phyloP scores from a whole-genome alignment of 2,888 invertebrate species.

The Hydroisotoma schaefferi region DNA sequence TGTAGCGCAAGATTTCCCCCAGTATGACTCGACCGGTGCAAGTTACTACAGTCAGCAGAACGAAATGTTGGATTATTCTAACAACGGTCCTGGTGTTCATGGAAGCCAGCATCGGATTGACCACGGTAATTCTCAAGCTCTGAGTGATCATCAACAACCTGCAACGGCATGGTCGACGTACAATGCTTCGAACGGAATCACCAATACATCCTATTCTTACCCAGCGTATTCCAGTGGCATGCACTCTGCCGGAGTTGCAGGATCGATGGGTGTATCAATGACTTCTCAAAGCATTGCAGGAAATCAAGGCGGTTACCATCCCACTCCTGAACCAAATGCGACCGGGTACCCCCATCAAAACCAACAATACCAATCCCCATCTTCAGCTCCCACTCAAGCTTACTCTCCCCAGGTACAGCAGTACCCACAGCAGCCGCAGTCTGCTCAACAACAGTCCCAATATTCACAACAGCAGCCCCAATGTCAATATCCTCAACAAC shows the following conservation, averaged over 20 bases:
- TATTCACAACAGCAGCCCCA: slow-evolving; percentile 13
- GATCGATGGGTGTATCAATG: slow-evolving; percentile 1
- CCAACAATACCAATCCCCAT: not conserved
- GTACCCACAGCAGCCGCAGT: not conserved
- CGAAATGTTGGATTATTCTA: not conserved
- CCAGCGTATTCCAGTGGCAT: not conserved
- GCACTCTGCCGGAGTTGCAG: not conserved
- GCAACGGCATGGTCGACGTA: not conserved
- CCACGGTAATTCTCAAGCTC: not conserved
- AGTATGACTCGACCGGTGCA: not conserved
- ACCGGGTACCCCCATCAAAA: too few relatives aligned
- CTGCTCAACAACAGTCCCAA: not conserved
- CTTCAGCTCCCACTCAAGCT: not conserved
- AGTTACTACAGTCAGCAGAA: not conserved
- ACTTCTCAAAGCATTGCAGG: not conserved
- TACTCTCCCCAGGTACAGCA: not conserved
- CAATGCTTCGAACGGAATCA: not conserved
- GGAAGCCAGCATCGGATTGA: not conserved
- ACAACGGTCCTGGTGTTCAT: slow-evolving; percentile 49
- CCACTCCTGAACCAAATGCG: not conserved
- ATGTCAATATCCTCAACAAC: too few relatives aligned
- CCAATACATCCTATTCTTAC: not conserved
- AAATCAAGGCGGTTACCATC: too few relatives aligned
- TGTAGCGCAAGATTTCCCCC: not conserved
- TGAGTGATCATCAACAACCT: not conserved